Conservation (phyloP, 2,113 vertebrate species). For the Bucco capensis region DNA sequence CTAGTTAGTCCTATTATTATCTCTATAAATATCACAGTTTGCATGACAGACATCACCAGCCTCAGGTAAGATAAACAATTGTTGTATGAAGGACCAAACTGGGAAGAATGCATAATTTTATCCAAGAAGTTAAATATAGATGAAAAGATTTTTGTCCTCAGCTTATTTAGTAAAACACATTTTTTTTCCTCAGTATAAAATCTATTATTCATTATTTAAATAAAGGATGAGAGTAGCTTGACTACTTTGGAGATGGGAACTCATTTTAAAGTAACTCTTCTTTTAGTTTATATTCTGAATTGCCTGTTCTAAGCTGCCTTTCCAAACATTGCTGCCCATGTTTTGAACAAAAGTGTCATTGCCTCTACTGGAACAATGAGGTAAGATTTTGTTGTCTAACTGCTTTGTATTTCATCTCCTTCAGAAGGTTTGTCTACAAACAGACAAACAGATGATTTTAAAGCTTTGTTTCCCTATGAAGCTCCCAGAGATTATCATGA, state of each 20-base stretch:
- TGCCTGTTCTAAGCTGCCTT: not conserved
- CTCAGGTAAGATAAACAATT: not conserved
- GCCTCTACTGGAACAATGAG: not conserved
- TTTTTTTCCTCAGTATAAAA: not conserved
- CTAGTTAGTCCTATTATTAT: not conserved
- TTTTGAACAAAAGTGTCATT: not conserved
- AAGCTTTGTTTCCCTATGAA: not conserved
- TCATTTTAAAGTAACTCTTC: not conserved
- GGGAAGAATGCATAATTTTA: not conserved
- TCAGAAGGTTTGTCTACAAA: not conserved
- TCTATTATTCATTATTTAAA: not conserved
- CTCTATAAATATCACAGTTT: not conserved
- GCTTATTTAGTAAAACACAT: not conserved
- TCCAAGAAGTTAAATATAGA: not conserved
- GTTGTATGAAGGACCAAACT: not conserved
- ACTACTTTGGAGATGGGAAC: not conserved
- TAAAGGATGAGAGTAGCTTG: not conserved
- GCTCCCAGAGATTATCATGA: not conserved
- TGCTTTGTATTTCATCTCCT: not conserved
- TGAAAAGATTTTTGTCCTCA: not conserved
- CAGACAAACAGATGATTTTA: not conserved
- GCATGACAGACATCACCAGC: not conserved
- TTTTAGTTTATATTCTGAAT: not conserved
- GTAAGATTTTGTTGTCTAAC: not conserved
- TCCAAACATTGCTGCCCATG: not conserved